Conservation (phyloP, 1,140 invertebrate species). For the Diuraphis noxia region DNA sequence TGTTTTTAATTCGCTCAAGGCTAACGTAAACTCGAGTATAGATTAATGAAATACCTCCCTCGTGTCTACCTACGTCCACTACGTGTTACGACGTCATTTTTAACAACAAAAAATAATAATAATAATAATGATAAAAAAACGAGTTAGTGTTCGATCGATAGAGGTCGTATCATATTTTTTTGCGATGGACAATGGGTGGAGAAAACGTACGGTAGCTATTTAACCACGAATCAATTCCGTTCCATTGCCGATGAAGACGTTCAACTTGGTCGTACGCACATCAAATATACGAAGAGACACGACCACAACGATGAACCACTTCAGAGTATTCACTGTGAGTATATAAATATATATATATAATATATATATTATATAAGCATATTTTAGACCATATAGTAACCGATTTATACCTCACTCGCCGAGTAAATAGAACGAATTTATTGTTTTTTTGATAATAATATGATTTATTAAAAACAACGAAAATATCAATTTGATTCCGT, state of each 20-base stretch:
- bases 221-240: constrained; percentile 22
- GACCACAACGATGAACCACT: neutral
- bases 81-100: too few species aligned
- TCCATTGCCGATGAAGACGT: constrained; percentile 43
- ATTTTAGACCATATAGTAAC: too few species aligned
- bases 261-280: constrained; percentile 32
- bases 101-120: neutral
- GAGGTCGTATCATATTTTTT: constrained; percentile 47
- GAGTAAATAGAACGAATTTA: neutral
- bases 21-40: neutral
- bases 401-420: too few species aligned
- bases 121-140: neutral
- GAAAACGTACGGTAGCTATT: constrained; percentile 41
- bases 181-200: constrained; percentile 36
- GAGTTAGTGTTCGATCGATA: constrained; percentile 29
- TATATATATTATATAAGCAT: too few species aligned
- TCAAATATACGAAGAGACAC: neutral
- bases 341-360: neutral
- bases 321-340: constrained; percentile 20
- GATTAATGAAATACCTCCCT: constrained; percentile 33
- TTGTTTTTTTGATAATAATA: neutral
- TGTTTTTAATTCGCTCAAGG: constrained; percentile 20
- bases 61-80: neutral
- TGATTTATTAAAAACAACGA: neutral
- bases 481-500: neutral